These are phyloP conservation scores for Nebria brevicollis DNA, from an alignment of 2,888 invertebrate species.

Conservation along the genomic window DNA sequence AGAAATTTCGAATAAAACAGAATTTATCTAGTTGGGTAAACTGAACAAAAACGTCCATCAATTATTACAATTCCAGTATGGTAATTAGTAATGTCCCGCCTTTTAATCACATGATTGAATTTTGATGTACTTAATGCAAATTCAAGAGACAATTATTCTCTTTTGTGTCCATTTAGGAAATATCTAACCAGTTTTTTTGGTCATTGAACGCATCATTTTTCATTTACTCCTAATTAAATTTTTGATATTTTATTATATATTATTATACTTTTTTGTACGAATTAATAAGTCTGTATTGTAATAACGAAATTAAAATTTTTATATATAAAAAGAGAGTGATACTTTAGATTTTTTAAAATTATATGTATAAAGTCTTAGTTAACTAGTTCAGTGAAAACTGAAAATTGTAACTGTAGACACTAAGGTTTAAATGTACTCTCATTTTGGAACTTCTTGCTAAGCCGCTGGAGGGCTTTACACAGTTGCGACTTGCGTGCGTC, in stretches of 20 bases:
- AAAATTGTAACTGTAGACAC: constrained; percentile 39
- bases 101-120: background rate
- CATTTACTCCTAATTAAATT: background rate
- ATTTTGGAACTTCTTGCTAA: constrained; percentile 21
- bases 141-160: background rate
- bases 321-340: background rate
- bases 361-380: background rate
- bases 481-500: constrained; percentile 21
- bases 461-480: constrained; percentile 30
- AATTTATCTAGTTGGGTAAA: background rate
- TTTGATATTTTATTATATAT: no score
- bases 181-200: background rate
- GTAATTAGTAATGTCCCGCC: background rate
- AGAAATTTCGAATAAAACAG: no score
- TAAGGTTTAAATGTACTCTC: constrained; percentile 33
- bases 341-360: background rate
- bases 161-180: background rate
- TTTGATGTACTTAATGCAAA: background rate
- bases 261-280: no score
- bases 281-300: no score
- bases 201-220: background rate
- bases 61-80: background rate
- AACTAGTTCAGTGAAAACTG: background rate
- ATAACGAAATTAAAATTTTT: no score
- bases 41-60: background rate